A percentile compares a stretch with the other conserved stretches of the same genome.
These are phyloP conservation scores for Sphinx pinastri DNA, from an alignment of 2,888 invertebrate genomes.

Conservation along the genomic window DNA sequence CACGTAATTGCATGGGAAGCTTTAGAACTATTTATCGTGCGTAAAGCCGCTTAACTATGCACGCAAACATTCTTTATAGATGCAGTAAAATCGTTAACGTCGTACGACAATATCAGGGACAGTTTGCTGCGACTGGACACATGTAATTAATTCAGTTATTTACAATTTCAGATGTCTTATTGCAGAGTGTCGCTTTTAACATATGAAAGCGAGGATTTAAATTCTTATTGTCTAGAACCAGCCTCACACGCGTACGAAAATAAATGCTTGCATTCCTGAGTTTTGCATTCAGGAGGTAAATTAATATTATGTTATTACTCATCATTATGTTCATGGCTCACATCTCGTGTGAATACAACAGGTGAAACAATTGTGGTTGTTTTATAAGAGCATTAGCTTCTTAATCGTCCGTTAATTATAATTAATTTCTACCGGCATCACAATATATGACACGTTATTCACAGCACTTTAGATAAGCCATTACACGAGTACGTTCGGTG, in stretches of 20 bases:
- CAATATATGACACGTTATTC: constrained; percentile 53
- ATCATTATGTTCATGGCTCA: not conserved
- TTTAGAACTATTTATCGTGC: constrained; percentile 52
- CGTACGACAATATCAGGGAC: constrained; percentile 48
- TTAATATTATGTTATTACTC: not conserved
- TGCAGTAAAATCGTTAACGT: constrained; percentile 51
- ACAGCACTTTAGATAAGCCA: constrained; percentile 48
- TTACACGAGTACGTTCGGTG: constrained; percentile 44
- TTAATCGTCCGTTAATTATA: constrained; percentile 61
- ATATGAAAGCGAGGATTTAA: not conserved
- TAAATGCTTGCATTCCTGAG: not conserved
- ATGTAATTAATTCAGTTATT: constrained; percentile 36
- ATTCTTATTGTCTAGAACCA: not conserved
- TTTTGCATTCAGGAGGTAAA: not conserved
- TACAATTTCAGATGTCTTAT: constrained; percentile 36
- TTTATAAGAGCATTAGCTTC: constrained; percentile 51
- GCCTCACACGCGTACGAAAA: not conserved
- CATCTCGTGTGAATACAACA: constrained; percentile 53
- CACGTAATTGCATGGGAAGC: constrained; percentile 63
- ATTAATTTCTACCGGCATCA: constrained; percentile 51
- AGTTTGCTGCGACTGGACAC: constrained; percentile 47
- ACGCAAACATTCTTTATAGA: constrained; percentile 53
- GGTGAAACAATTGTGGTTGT: constrained; percentile 59
- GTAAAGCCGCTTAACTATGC: constrained; percentile 54
- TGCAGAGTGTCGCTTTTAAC: not conserved